Conservation (phyloP, 2,113 vertebrate species). For the Charina bottae region DNA sequence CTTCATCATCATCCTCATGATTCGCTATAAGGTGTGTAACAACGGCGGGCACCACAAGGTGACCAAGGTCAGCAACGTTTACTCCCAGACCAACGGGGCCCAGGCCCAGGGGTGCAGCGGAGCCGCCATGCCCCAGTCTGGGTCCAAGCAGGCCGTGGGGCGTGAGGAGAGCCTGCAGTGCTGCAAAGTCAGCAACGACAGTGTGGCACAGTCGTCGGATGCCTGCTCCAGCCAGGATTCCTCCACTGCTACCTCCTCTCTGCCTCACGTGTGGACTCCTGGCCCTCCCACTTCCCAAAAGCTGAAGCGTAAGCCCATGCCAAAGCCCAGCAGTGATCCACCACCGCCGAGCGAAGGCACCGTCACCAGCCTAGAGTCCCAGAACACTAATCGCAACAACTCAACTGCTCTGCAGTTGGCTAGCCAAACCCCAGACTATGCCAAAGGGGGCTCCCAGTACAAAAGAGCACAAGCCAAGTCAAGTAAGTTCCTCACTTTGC, state of each 20-base stretch:
- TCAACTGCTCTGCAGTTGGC: slow-evolving; percentile 85
- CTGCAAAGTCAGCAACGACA: slow-evolving; percentile 77
- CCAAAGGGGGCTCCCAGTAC: slow-evolving; percentile 72
- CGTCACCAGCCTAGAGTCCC: slow-evolving; percentile 78
- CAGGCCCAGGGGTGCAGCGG: slow-evolving; percentile 84
- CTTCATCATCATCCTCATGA: slow-evolving; percentile 99
- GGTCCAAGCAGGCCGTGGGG: slow-evolving; percentile 88
- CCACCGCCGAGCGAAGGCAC: slow-evolving; percentile 75
- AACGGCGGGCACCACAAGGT: slow-evolving; percentile 86
- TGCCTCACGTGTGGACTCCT: slow-evolving; percentile 87
- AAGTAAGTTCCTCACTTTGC: slow-evolving; percentile 93
- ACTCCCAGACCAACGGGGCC: slow-evolving; percentile 94
- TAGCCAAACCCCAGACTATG: slow-evolving; percentile 49
- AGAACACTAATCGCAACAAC: slow-evolving; percentile 97
- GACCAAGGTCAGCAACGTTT: slow-evolving; percentile 88
- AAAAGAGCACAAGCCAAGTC: slow-evolving; percentile 81
- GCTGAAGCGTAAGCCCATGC: slow-evolving; percentile 87
- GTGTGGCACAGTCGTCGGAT: slow-evolving; percentile 76
- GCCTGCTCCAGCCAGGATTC: slow-evolving; percentile 81
- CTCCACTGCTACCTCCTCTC: slow-evolving; percentile 81
- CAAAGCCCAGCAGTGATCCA: slow-evolving; percentile 71
- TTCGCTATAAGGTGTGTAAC: slow-evolving; percentile 98
- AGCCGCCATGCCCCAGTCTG: slow-evolving; percentile 77
- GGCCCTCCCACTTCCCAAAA: slow-evolving; percentile 80
- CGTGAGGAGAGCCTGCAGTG: slow-evolving; percentile 81